Base-by-base conservation (phyloP, 2,113 vertebrate genomes). In the Stictonetta naevosa region DNA sequence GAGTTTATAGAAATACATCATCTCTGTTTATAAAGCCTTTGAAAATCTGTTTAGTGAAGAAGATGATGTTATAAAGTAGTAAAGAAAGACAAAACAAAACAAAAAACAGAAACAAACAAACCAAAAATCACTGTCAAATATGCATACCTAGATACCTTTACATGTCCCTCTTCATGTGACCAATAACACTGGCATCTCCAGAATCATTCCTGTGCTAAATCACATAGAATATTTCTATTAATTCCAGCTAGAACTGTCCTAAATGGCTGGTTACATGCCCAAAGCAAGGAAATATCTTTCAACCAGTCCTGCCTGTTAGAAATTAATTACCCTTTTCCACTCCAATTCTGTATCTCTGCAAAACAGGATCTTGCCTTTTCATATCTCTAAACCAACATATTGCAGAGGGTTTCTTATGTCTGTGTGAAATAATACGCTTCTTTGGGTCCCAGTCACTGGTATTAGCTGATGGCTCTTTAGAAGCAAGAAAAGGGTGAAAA, bases 401-500 rank as follows among this genome's bases (percentile, higher is more conserved):
- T 64, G 74, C 71, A 62, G 82, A 53, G 77, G 34, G 20, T 38
- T 69, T 86, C 90, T 85, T 15, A 46, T 73, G 62, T 88, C 72
- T 62, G 80, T 91, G 90, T 67, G 68, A 64, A 89, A 73, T 42
- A 52, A 72, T 60, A 28, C 0, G 2, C 10, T 76, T 29, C 34
- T 71, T 86, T 90, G 78, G 64, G 77, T 89, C 90, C 50, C 58
- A 74, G 50, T 25, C 59, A 42, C 52, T 75, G 5, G 11, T 79
- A 52, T 81, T 84, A 60, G 34, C 17, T 56, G 22, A 3, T 36
- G 34, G 13, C 4, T 68, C 31, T 42, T 89, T 92, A 58, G 63
- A 92, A 90, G 69, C 46, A 86, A 62, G 88, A 91, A 96, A 81
- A 14, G 62, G 62, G 19, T 60, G 63, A 40, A 77, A 95, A 88